A percentile compares a stretch with the other conserved stretches of the same genome.
phyloP scores from a whole-genome alignment of 1,140 invertebrate genomes.

The Zaprionus ghesquierei region DNA sequence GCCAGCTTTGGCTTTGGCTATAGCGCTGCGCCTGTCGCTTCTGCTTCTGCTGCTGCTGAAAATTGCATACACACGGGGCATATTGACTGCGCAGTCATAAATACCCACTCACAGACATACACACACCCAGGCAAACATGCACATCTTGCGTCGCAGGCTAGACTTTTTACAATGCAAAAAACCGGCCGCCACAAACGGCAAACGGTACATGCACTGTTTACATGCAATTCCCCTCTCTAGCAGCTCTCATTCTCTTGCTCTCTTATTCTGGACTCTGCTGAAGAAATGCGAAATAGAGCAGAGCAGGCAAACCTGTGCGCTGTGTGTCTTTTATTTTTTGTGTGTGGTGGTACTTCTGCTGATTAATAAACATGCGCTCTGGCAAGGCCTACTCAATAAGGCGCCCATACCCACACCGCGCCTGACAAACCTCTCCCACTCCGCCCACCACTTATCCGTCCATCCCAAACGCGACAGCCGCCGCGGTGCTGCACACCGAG shows the following conservation, averaged over 20 bases:
- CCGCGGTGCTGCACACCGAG: conserved; percentile 4
- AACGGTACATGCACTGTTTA: conserved; percentile 54
- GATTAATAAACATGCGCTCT: conserved; percentile 81
- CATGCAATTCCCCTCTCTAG: conserved; percentile 35
- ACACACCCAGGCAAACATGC: conserved; percentile 40
- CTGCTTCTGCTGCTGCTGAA: conserved; percentile 20
- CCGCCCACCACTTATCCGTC: conserved; percentile 14
- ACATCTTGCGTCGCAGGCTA: conserved; percentile 31
- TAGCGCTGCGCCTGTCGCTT: background rate
- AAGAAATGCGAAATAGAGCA: conserved; percentile 61
- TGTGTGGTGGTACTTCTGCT: conserved; percentile 56
- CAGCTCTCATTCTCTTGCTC: conserved; percentile 17
- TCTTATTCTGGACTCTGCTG: conserved; percentile 4
- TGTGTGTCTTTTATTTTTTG: conserved; percentile 24
- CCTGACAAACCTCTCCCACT: conserved; percentile 24
- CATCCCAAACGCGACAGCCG: conserved; percentile 7
- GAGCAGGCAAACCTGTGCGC: conserved; percentile 52
- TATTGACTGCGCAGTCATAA: conserved; percentile 79
- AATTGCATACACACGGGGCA: conserved; percentile 38
- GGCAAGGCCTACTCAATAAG: conserved; percentile 72
- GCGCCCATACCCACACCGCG: conserved; percentile 35
- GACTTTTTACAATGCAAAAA: conserved; percentile 49
- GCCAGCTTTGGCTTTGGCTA: conserved; percentile 40
- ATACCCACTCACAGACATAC: conserved; percentile 47
- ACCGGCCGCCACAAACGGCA: conserved; percentile 47